These are phyloP conservation scores for Cryptoprocta ferox DNA, from an alignment of 2,797 vertebrate species.

Conservation along the genomic window DNA sequence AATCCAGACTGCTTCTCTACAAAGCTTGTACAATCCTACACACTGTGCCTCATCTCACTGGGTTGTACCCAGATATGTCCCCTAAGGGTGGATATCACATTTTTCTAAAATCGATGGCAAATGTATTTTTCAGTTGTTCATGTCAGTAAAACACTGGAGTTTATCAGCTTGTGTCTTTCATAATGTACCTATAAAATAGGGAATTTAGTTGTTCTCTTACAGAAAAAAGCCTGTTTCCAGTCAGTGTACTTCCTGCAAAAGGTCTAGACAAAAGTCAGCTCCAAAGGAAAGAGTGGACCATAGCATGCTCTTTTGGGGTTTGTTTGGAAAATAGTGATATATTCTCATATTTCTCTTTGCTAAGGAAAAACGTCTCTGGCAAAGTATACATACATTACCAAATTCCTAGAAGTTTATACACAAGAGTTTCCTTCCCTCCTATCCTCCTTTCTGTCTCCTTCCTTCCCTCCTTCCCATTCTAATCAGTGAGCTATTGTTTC, in stretches of 20 bases:
- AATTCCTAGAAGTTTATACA: not conserved
- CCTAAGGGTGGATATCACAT: not conserved
- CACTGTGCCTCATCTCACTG: fast-evolving
- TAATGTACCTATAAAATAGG: not conserved
- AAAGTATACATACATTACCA: not conserved
- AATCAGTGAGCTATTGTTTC: not conserved
- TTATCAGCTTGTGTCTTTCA: not conserved
- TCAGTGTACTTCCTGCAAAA: not conserved
- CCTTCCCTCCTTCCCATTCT: not conserved
- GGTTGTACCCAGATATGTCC: not conserved
- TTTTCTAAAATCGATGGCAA: not conserved
- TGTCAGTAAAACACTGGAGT: not conserved
- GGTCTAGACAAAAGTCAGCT: not conserved
- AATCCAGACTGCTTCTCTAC: not conserved
- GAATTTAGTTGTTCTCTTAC: constrained; percentile 17
- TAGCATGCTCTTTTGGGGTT: not conserved
- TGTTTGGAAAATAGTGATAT: not conserved
- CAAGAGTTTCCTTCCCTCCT: not conserved
- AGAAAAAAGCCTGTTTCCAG: not conserved
- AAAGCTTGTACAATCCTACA: fast-evolving
- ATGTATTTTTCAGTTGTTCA: not conserved
- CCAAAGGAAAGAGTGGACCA: not conserved
- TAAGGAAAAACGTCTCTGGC: not conserved
- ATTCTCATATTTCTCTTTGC: not conserved
- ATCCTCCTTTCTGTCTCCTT: not conserved